Evolutionary conservation across 2,113 vertebrate species (phyloP), one percentile per base, ranked within the genome.

Genomic region (Grantiella picta): DNA sequence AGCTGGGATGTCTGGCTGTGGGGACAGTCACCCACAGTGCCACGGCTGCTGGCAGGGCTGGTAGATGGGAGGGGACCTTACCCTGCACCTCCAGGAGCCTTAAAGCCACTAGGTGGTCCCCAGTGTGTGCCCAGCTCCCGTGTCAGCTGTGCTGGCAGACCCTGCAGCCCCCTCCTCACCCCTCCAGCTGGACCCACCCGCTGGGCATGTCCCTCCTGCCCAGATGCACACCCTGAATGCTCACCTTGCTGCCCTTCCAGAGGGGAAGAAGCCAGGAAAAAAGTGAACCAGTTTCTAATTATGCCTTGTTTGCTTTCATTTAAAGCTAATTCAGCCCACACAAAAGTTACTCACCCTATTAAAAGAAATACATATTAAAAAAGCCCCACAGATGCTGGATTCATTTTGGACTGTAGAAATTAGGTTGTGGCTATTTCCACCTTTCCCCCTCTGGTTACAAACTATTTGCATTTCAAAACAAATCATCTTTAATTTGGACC

Each of bases 241-340:
- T 25, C 71, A 86, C 61, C 83, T 59, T 50, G 17, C 84, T 85
- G 89, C 49, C 9, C 2, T 71, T 89, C 69, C 35, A 63, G 44
- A 47, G 64, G 66, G 75, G 42, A 42, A 77, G 88, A 72, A 90
- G 71, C 52, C 27, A 57, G 64, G 6, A 73, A 73, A 82, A 66
- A 92, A 82, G 31, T 19, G 49, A 80, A 78, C 53, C 36, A 4
- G 95, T 97, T 97, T 97, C 93, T 95, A 97, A 97, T 98, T 97
- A 97, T 65, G 83, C 87, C 75, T 90, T 92, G 92, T 97, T 97
- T 98, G 90, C 96, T 97, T 97, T 97, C 96, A 96, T 96, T 97
- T 96, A 92, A 91, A 96, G 80, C 64, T 97, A 95, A 96, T 79
- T 91, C 92, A 97, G 92, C 95, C 91, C 93, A 90, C 90, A 93